Evolutionary conservation across 1,140 invertebrate genomes (phyloP), one percentile per base, ranked within the genome.

Genomic region (Thaumetopoea pityocampa): DNA sequence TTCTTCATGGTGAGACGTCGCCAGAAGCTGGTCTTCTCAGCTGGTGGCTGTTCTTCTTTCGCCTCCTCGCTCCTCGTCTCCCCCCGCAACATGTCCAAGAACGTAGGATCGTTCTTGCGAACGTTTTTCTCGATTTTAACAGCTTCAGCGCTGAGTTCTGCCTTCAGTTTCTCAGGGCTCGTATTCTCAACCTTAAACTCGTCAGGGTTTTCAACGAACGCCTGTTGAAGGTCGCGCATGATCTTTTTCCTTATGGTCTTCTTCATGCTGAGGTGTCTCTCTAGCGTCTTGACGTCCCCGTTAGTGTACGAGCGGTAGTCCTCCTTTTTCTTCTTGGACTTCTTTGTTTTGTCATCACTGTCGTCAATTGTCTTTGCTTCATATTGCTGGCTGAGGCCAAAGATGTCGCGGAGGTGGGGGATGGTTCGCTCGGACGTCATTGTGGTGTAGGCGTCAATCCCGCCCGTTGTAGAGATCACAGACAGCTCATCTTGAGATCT

Each of bases 171-270:
- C 60, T 92, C 90, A 5, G 87, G 89, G 29, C 88, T 88, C 45
- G 89, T 89, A 45, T 90, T 89, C 51, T 91, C 90, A 32, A 89
- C 88, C 50, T 88, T 88, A 70, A 92, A 91, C 68, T 91, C 90
- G 53, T 91, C 90, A 20, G 91, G 91, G 62, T 92, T 90, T 59
- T 92, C 91, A 46, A 92, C 90, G 65, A 92, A 92, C 3, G 91
- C 91, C 60, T 92, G 90, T 60, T 92, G 90, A 26, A 94, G 83
- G 63, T 94, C 92, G 3, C 93, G 86, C 91, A 94, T 94, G 56
- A 94, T 94, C 79, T 94, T 94, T 76, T 94, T 94, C 23, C 92
- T 77, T 40, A 94, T 94, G 3, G 92, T 94, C 69, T 94, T 94
- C 83, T 94, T 94, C 93, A 94, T 94, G 48, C 92, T 94, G 35